Evolutionary conservation across 2,888 invertebrate genomes (phyloP), one percentile per base, ranked within the genome.

Genomic region (Agriopis leucophaearia): DNA sequence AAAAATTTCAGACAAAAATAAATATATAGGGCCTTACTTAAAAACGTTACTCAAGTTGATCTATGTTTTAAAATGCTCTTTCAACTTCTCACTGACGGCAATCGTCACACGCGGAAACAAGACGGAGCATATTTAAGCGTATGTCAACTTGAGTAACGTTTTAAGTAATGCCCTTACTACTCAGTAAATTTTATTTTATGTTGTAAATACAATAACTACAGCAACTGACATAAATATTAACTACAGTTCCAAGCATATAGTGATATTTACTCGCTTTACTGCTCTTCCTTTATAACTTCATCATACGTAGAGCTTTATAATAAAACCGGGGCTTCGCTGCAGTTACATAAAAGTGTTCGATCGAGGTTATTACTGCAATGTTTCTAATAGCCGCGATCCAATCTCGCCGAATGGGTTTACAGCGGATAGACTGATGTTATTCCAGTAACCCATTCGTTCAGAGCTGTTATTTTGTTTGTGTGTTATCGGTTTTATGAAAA

Each of bases 381-480:
- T 86, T 87, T 89, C 83, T 88, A 88, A 89, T 88, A 83, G 88
- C 83, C 70, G 64, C 85, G 76, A 88, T 88, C 85, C 88, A 88
- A 89, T 89, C 87, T 86, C 81, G 79, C 74, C 72, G 75, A 75
- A 84, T 84, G 79, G 82, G 56, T 48, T 66, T 62, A 57, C 66
- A 57, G 55, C 50, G 38, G 45, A 47, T 57, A 44, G 16, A 57
- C 50, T 56, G 48, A 44, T 57, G 66, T 57, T 40, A 55, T 47
- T 55, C 54, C 54, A 42, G 18, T 38, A 54, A 59, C 52, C 15
- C 47, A 10, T 27, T 27, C 27, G 27, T 27, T 27, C 27, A 38
- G 47, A 16, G 16, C 10, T 40, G 40, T 42, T 59, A 38, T 59
- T 59, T 59, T 59, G 59, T 50, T 59, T 59, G 58, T 58, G 44